Conservation (phyloP, 2,888 invertebrate genomes). For the Caenorhabditis sp. region DNA sequence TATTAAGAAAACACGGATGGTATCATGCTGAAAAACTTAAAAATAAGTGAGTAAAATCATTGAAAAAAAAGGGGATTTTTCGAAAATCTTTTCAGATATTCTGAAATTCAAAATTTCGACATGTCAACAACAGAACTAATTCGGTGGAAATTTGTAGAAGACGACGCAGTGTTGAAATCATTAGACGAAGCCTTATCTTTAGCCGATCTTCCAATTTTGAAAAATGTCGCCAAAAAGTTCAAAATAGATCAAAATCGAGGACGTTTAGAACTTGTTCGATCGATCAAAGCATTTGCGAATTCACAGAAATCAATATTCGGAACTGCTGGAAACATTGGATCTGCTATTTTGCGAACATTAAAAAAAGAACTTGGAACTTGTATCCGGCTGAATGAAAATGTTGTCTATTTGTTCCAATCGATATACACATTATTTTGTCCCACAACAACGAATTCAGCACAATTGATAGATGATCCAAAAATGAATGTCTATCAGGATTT, state of each 20-base stretch:
- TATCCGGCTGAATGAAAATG: slow-evolving; percentile 30
- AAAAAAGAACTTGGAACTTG: slow-evolving; percentile 44
- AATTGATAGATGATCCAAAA: slow-evolving; percentile 39
- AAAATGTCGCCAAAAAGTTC: slow-evolving; percentile 34
- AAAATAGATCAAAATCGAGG: slow-evolving; percentile 24
- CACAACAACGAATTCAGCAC: slow-evolving; percentile 49
- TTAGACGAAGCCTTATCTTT: slow-evolving; percentile 18
- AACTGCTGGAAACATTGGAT: slow-evolving; percentile 15
- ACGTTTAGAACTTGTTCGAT: slow-evolving; percentile 17
- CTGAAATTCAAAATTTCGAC: slow-evolving; percentile 12
- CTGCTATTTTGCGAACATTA: slow-evolving; percentile 20
- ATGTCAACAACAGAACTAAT: slow-evolving; percentile 15
- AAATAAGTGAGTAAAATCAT: slow-evolving; percentile 11
- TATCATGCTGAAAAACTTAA: slow-evolving; percentile 25
- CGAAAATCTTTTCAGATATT: slow-evolving; percentile 16
- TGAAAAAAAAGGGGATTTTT: no score
- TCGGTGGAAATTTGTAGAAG: slow-evolving; percentile 21
- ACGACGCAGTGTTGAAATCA: slow-evolving; percentile 19
- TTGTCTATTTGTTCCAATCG: slow-evolving; percentile 40
- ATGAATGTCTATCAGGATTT: slow-evolving; percentile 46
- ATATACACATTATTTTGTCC: slow-evolving; percentile 59
- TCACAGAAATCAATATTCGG: slow-evolving; percentile 44
- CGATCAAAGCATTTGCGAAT: slow-evolving; percentile 19
- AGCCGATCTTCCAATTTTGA: slow-evolving; percentile 19
- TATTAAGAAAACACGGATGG: slow-evolving; percentile 24